phyloP scores from a whole-genome alignment of 2,888 invertebrate species.

The Tachina lurida region DNA sequence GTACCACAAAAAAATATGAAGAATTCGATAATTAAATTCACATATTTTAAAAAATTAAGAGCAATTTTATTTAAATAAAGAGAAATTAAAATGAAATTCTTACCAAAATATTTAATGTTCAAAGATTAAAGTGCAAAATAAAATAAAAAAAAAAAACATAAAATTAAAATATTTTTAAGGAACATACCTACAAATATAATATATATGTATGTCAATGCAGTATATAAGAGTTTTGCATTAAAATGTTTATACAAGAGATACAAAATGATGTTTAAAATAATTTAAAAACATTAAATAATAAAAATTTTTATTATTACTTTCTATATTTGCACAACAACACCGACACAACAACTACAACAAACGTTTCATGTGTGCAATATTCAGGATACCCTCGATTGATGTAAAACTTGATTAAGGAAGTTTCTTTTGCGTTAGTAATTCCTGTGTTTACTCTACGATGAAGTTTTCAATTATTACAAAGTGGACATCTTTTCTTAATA shows the following conservation, averaged over 20 bases:
- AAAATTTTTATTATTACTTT: not conserved
- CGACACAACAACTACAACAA: not conserved
- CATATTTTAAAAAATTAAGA: constrained; percentile 19
- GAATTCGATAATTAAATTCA: constrained; percentile 8
- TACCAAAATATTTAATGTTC: not conserved
- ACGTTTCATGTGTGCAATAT: not conserved
- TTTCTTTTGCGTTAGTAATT: not conserved
- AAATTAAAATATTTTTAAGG: too few relatives aligned
- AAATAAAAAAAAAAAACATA: not conserved
- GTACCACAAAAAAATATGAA: constrained; percentile 26
- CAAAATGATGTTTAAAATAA: constrained; percentile 10
- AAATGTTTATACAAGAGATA: not conserved
- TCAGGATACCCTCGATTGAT: not conserved
- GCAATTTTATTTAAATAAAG: constrained; percentile 5
- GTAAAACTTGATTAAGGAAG: not conserved
- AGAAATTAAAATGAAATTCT: not conserved
- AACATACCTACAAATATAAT: not conserved
- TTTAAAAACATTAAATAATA: not conserved
- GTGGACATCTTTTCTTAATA: too few relatives aligned
- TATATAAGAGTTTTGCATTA: not conserved
- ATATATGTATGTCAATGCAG: not conserved
- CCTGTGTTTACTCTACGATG: too few relatives aligned
- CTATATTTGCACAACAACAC: not conserved
- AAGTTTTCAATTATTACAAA: too few relatives aligned
- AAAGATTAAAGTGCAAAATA: constrained; percentile 2